Percentiles rank a stretch among this genome's conserved stretches.
Evolutionary conservation across 2,888 invertebrate genomes (phyloP).

Genomic region (Acronicta psi): DNA sequence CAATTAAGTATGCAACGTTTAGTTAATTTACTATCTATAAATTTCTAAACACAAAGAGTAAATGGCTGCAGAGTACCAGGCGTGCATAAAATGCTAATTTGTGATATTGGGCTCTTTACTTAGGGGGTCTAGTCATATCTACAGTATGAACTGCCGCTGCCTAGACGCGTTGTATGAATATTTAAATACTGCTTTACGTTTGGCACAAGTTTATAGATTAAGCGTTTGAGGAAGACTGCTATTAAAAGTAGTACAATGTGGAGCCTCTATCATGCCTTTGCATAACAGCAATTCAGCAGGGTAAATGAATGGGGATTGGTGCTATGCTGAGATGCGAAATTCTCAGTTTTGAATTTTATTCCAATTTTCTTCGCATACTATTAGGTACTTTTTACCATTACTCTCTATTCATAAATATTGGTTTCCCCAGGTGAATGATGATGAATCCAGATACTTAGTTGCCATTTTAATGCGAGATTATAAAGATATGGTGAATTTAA

Average conservation of each 20-base stretch:
- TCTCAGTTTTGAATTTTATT: too few species aligned
- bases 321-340: too few species aligned
- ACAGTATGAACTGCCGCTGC: constrained; percentile 32
- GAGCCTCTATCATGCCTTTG: too few species aligned
- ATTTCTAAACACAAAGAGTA: constrained; percentile 12
- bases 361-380: too few species aligned
- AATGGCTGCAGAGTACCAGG: constrained; percentile 19
- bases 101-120: constrained; percentile 25
- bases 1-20: background rate
- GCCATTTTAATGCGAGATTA: too few species aligned
- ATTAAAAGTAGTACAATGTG: background rate
- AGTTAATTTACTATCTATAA: constrained; percentile 10
- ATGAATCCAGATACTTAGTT: too few species aligned
- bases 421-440: too few species aligned
- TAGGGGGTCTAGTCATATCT: constrained; percentile 31
- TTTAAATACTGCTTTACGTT: constrained; percentile 29
- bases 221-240: constrained; percentile 12
- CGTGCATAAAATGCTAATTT: constrained; percentile 41
- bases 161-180: constrained; percentile 47
- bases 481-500: background rate
- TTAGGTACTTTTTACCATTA: too few species aligned
- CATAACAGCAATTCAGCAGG: too few species aligned
- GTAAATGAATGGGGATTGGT: too few species aligned
- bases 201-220: constrained; percentile 23
- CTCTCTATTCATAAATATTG: too few species aligned